Base-by-base conservation (phyloP, 2,888 invertebrate genomes). In the Lithosia quadra region DNA sequence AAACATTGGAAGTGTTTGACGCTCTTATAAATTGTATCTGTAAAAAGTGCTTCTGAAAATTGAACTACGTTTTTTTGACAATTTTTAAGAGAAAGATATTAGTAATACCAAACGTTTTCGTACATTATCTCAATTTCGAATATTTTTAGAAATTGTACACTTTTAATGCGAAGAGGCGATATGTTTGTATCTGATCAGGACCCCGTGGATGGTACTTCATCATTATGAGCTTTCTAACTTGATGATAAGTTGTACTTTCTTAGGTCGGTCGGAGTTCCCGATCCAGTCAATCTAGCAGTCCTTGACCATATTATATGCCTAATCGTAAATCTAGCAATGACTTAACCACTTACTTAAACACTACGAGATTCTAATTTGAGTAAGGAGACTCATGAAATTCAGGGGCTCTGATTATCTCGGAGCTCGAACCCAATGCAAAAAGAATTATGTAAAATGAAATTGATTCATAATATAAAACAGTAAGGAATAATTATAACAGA, bases 1-100 rank as follows among this genome's bases (percentile, higher is more conserved):
- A 84, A 85, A 77, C 79, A 83, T 86, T 84, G 73, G 68, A 81
- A 83, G 83, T 85, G 83, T 84, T 85, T 82, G 82, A 82, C 79
- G 79, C 77, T 75, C 71, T 73, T 75, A 81, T 80, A 80, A 83
- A 84, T 81, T 75, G 80, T 81, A 81, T 80, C 78, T 76, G 79
- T 82, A 76, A 81, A 68, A 81, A 79, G 77, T 67, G 73, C 75
- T 79, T 79, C 80, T 80, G 76, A 77, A 71, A 74, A 72, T 86
- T 80, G 81, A 82, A 79, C 76, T 80, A 79, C 75, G 74, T 34
- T 36, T 69, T 63, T 75, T 70, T 60, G 59, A 34, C n/a, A 5
- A 1, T 28, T 36, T n/a, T n/a, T n/a, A n/a, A n/a, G n/a, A n/a
- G n/a, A n/a, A n/a, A n/a, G n/a, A n/a, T n/a, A n/a, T n/a, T n/a